Evolutionary conservation across 2,113 vertebrate genomes (phyloP), one percentile per base, ranked within the genome.

Genomic region (Oostethus manadensis): DNA sequence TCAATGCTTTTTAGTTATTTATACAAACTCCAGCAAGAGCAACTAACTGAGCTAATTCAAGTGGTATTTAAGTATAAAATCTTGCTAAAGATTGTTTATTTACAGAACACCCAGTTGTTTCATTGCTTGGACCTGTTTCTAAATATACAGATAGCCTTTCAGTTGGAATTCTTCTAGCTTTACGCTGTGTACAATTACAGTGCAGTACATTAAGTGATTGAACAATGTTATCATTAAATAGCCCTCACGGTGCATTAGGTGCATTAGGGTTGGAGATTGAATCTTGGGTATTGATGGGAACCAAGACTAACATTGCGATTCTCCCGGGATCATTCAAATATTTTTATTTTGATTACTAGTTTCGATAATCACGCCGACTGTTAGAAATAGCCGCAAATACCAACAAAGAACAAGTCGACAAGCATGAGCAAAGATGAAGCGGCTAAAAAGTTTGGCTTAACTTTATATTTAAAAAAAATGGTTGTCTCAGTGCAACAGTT

Each of bases 41-140:
- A 60, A 33, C 14, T 15, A 23, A 50, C 14, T 16, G 26, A 33
- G 51, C 17, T 53, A 17, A 16, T 33, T 53, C 5, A 10, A 38
- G 33, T 38, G 51, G 13, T 40, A 38, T 55, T 65, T 45, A 72
- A 60, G n/a, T 53, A 46, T 64, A 57, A 62, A 79, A 38, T 50
- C 42, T 43, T 48, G 60, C 45, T 59, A 71, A 68, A 71, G 51
- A 66, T 51, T 33, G 22, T 64, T 64, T 59, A 58, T 68, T 80
- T 68, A 71, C 51, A 56, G 33, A 58, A 48, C 55, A 68, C 61
- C 64, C 51, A 42, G 55, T 43, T 42, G 63, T 51, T 18, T 53
- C 29, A 29, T 5, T 38, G 26, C 45, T 47, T 18, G 4, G 29
- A 58, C 21, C 49, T 46, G 2, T 51, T 35, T 56, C 16, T 35